Evolutionary conservation across 2,797 vertebrate species (phyloP).

Genomic region (Siniperca scherzeri): DNA sequence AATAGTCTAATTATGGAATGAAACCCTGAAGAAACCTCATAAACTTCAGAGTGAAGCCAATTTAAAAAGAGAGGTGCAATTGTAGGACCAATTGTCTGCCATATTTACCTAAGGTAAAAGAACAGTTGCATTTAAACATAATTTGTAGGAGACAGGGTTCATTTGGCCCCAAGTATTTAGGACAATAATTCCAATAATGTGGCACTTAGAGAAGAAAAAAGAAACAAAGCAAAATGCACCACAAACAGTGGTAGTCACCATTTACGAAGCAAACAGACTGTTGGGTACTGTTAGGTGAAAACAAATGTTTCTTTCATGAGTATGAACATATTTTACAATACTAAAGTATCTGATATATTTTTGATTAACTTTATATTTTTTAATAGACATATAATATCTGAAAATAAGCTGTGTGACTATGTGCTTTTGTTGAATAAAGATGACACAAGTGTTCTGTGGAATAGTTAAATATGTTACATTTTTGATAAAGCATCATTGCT

Average conservation of each 20-base stretch:
- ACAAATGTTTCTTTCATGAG: not conserved
- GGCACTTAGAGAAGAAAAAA: not conserved
- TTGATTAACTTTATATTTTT: not conserved
- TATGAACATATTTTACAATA: not conserved
- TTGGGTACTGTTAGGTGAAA: not conserved
- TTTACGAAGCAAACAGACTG: not conserved
- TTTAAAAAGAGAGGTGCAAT: slow-evolving; percentile 28
- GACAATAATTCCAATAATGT: not conserved
- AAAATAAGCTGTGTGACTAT: not conserved
- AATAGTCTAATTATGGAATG: slow-evolving; percentile 4
- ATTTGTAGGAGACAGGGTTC: slow-evolving; percentile 6
- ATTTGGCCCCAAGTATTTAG: not conserved
- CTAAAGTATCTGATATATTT: not conserved
- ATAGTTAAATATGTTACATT: not conserved
- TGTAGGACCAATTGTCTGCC: slow-evolving; percentile 4
- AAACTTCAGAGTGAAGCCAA: slow-evolving; percentile 9
- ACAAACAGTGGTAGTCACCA: not conserved
- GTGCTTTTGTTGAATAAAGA: slow-evolving; percentile 24
- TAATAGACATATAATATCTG: not conserved
- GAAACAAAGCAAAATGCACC: not conserved
- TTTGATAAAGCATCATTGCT: slow-evolving; percentile 16
- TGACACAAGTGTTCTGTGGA: slow-evolving; percentile 14
- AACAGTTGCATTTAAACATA: not conserved
- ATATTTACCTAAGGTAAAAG: slow-evolving; percentile 1
- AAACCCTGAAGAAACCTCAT: not conserved